Evolutionary conservation across 2,888 invertebrate genomes (phyloP), one percentile per base, ranked within the genome.

Genomic region (Acrobasis consociella): DNA sequence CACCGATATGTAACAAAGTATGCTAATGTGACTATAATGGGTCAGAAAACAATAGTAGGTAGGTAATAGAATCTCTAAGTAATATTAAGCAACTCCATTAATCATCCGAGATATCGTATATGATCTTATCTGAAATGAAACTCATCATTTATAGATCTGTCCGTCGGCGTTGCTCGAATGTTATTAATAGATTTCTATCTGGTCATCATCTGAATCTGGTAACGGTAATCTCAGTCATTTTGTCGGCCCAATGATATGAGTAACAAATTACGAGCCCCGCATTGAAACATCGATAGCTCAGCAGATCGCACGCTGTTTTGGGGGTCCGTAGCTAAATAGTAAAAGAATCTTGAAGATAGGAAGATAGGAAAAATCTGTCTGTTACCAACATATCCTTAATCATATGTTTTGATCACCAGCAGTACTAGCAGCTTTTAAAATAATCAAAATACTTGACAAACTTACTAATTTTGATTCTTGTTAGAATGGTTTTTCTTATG

Each of bases 121-220:
- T 84, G 89, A 90, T 92, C 89, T 89, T 90, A 91, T 91, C 91
- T 89, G 85, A 86, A 90, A 90, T 85, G 88, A 86, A 91, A 90
- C 91, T 90, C 91, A 91, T 92, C 91, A 91, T 92, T 91, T 91
- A 91, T 87, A 88, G 88, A 91, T 91, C 86, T 87, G 85, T 85
- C 81, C 83, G 89, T 87, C 87, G 81, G 83, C 86, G 81, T 82
- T 87, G 87, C 77, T 81, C 86, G 89, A 90, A 90, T 87, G 86
- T 90, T 91, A 92, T 91, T 91, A 91, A 91, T 89, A 91, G 89
- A 92, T 92, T 85, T 85, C 76, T 91, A 91, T 91, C 89, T 86
- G 83, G 85, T 89, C 89, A 89, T 89, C 87, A 86, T 85, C 82
- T 85, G 88, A 86, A 86, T 85, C 87, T 85, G 78, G 83, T 88